phyloP scores from a whole-genome alignment of 2,113 vertebrate genomes.

The Gymnorhina tibicen region DNA sequence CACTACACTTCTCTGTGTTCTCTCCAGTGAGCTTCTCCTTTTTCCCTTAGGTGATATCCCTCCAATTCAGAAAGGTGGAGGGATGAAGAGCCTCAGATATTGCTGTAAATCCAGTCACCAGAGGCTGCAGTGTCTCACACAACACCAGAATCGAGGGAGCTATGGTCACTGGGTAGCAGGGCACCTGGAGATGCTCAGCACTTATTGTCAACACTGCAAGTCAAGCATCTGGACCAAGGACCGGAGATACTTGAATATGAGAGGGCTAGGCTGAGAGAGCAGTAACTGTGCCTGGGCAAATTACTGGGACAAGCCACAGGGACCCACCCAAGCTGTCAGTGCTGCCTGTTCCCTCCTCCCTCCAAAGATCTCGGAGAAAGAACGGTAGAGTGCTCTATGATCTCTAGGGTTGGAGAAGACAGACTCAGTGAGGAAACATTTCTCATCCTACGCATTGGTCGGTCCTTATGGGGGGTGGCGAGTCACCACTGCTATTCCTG shows the following conservation, averaged over 20 bases:
- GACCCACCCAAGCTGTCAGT: neutral
- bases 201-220: neutral
- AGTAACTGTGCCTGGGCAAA: neutral
- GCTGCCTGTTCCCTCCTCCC: neutral
- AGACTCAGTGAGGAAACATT: neutral
- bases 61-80: neutral
- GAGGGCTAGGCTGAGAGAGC: neutral
- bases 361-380: neutral
- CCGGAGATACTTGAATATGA: neutral
- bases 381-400: neutral
- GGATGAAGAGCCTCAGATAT: neutral
- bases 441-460: neutral
- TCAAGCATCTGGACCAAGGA: neutral
- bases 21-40: neutral
- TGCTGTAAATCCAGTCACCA: neutral
- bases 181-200: neutral
- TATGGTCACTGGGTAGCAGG: neutral
- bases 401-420: neutral
- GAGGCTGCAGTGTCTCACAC: neutral
- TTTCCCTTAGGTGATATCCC: neutral
- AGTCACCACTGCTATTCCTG: neutral
- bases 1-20: neutral
- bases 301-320: neutral
- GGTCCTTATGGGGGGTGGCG: fast-evolving
- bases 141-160: fast-evolving